Conservation (phyloP, 2,797 vertebrate genomes). For the Carapus acus region DNA sequence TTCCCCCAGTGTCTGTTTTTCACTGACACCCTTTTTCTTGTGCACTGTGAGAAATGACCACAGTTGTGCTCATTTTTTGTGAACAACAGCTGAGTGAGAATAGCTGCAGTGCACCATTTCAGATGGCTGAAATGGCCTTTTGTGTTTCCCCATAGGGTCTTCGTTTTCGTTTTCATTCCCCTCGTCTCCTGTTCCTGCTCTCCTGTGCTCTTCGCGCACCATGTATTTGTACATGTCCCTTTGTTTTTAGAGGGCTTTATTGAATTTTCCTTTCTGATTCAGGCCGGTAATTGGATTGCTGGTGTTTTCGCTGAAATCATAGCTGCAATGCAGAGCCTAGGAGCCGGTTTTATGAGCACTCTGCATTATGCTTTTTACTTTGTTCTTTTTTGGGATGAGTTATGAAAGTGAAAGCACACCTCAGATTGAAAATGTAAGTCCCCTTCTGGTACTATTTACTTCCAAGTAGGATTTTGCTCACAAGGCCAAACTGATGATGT, state of each 20-base stretch:
- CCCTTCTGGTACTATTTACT: conserved; percentile 8
- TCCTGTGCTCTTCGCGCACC: conserved; percentile 11
- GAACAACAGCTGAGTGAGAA: conserved; percentile 41
- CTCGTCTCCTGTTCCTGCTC: conserved; percentile 17
- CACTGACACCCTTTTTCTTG: conserved; percentile 20
- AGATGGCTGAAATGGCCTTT: conserved; percentile 53
- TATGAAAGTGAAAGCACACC: conserved; percentile 1
- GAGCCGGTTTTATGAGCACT: background rate
- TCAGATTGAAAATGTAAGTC: conserved; percentile 6
- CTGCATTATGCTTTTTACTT: conserved; percentile 6
- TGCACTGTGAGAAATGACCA: conserved; percentile 34
- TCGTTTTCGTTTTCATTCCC: conserved; percentile 39
- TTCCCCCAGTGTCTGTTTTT: conserved; percentile 17
- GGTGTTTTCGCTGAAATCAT: conserved; percentile 19
- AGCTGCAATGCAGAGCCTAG: conserved; percentile 1
- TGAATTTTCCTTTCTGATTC: conserved; percentile 17
- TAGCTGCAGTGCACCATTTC: conserved; percentile 65
- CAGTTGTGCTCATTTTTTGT: conserved; percentile 36
- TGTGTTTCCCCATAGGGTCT: conserved; percentile 54
- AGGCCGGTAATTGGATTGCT: conserved; percentile 19
- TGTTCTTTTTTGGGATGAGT: conserved; percentile 8
- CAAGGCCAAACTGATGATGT: conserved; percentile 27
- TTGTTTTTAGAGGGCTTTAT: conserved; percentile 10
- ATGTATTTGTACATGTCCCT: conserved; percentile 12
- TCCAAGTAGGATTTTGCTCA: conserved; percentile 22